Evolutionary conservation across 2,113 vertebrate genomes (phyloP), one percentile per base, ranked within the genome.

Genomic region (Marcusenius ussheri): DNA sequence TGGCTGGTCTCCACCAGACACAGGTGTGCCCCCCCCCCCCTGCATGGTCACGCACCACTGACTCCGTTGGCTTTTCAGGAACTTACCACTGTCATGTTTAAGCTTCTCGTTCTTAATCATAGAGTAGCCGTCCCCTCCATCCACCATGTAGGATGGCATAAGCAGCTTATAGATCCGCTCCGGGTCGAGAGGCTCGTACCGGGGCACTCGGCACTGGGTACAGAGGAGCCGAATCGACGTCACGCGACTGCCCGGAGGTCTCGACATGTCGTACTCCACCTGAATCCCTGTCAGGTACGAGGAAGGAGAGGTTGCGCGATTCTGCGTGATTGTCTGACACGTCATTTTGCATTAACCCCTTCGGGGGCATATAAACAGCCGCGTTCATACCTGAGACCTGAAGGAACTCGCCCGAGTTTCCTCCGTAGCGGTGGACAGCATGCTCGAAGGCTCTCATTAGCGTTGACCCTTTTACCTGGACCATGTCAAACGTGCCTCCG

Each of bases 361-460:
- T 39, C n/a, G 0, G 11, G 11, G 31, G 3, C 17, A 35, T 42
- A 47, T 19, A 89, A 39, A 27, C 11, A 66, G 58, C 3, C 70
- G 8, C n/a, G 13, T 10, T 58, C 50, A 0, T 96, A 98, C 98
- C 98, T 24, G 97, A 96, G 51, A 99, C 98, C 92, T 99, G 98
- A 2, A 99, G 96, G 94, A 99, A 97, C 90, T 99, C 98, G 1
- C 98, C 98, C 0, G 92, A 95, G 92, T 92, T 94, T n/a, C 19
- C 49, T 21, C 98, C 98, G 0, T 99, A 94, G 24, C 97, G 94
- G 53, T 2, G 89, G 53, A 99, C 97, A 0, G 97, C 96, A 92
- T 98, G 97, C 89, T 99, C 98, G 49, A 99, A 99, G 62, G 94
- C 96, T 87, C 95, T 94, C 91, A 94, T 96, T 91, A 99, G 93